Base-by-base conservation (phyloP, 2,113 vertebrate genomes). In the Pseudorhombus dupliciocellatus region DNA sequence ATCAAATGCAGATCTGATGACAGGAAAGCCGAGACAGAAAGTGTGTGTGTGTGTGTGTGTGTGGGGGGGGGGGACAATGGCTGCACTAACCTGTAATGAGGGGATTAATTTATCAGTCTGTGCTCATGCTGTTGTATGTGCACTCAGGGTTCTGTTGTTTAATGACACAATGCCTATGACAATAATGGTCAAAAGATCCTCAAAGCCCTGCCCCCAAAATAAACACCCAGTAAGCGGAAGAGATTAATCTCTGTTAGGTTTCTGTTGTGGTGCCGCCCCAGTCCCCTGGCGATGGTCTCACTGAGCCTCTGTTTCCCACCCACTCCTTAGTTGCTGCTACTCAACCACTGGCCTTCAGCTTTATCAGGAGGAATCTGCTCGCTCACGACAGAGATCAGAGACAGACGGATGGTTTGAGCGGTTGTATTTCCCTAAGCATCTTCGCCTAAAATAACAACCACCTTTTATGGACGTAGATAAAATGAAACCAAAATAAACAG, bases 181-280 rank as follows among this genome's bases (percentile, higher is more conserved):
- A 71, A 63, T 69, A 81, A 83, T 51, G 18, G 31, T 22, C 60
- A 48, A 53, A 58, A 60, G 28, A 31, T 56, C 37, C 66, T 37
- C 16, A 64, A 66, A 64, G 30, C 73, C 58, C 67, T 16, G 22
- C 34, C 52, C 48, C 22, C n/a, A 79, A 78, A 83, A 82, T 70
- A 60, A 84, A 73, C 75, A 51, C 48, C 26, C 28, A 37, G 67
- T 65, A 71, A 60, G 69, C 69, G 70, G 54, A 69, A 16, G 68
- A 83, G 70, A 91, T 90, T 87, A 71, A 84, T 87, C 84, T 86
- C 80, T 70, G 83, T 86, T 81, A 82, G 73, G 28, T 15, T 46
- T 46, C 37, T 77, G 37, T 56, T 60, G 53, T 60, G 53, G 62
- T 14, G 30, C 51, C 51, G 34, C 42, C 50, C 75, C 59, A 34